Evolutionary conservation across 37 sponge, comb jelly and placozoan genomes (phyloP).

Genomic region (Mnemiopsis leidyi): DNA sequence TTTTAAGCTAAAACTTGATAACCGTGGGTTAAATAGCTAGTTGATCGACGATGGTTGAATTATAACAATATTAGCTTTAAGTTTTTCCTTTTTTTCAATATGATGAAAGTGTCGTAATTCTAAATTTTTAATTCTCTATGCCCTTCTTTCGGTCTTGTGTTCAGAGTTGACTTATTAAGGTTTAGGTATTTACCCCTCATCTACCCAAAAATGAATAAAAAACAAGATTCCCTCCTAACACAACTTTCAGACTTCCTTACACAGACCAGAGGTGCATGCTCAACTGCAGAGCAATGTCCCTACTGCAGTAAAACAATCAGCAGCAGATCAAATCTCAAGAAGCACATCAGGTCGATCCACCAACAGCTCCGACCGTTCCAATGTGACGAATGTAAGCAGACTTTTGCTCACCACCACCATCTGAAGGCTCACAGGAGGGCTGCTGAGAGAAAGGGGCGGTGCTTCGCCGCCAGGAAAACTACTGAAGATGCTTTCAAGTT

Average conservation of each 20-base stretch:
- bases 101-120: too few relatives aligned
- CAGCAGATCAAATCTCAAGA: neutral
- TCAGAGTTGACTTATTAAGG: too few relatives aligned
- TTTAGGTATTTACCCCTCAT: too few relatives aligned
- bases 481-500: neutral
- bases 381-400: neutral
- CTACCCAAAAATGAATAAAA: too few relatives aligned
- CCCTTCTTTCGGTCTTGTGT: too few relatives aligned
- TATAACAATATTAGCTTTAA: too few relatives aligned
- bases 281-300: neutral
- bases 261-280: neutral
- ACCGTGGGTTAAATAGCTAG: too few relatives aligned
- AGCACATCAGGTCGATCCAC: constrained; percentile 29
- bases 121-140: too few relatives aligned
- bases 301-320: neutral
- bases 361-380: constrained; percentile 5
- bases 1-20: too few relatives aligned
- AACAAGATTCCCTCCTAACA: too few relatives aligned
- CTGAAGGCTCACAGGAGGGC: neutral
- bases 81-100: too few relatives aligned
- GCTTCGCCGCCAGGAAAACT: neutral
- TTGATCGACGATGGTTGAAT: too few relatives aligned
- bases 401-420: neutral
- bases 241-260: neutral
- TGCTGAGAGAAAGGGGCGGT: neutral